Base-by-base conservation (phyloP, 2,888 invertebrate species). In the Drosophila atroscutellata region DNA sequence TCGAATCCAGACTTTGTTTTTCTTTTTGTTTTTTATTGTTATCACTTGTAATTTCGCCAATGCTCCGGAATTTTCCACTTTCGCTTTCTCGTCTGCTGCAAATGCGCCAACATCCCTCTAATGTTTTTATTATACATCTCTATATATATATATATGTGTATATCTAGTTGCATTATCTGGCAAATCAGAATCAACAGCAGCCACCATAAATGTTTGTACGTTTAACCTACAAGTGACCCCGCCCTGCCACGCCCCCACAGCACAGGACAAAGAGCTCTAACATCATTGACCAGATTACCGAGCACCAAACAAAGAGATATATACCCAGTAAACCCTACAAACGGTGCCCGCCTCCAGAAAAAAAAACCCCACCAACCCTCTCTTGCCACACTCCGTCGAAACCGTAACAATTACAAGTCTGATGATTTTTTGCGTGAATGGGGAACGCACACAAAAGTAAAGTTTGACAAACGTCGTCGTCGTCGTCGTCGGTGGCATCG, bases 211-310 rank as follows among this genome's bases (percentile, higher is more conserved):
- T 68, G 75, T 30, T 26, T 58, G 68, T 71, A 30, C 69, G 71
- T 76, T 85, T 87, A 85, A 84, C 88, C 88, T 78, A 87, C 81
- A 83, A 87, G 66, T 70, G 86, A 85, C 86, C 85, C 75, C 66
- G 56, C 39, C 63, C 39, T 20, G 18, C 24, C 34, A 32, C 24
- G 9, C 24, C 52, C 15, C 32, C 20, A 2, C 18, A 36, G 39
- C 28, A 64, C 77, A 63, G 66, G 66, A 80, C 79, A 79, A 79
- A 80, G 80, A 66, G 49, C 70, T 62, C 66, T 54, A 70, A 61
- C 69, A 79, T 80, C 67, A 75, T 75, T 77, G 77, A 77, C 77
- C 77, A 77, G 77, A 75, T 77, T 77, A 75, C 72, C 72, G 28
- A 68, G 26, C 76, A 55, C 26, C 51, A 64, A 80, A 77, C 77